Base-by-base conservation (phyloP, 2,888 invertebrate genomes). In the Anorthoa munda region DNA sequence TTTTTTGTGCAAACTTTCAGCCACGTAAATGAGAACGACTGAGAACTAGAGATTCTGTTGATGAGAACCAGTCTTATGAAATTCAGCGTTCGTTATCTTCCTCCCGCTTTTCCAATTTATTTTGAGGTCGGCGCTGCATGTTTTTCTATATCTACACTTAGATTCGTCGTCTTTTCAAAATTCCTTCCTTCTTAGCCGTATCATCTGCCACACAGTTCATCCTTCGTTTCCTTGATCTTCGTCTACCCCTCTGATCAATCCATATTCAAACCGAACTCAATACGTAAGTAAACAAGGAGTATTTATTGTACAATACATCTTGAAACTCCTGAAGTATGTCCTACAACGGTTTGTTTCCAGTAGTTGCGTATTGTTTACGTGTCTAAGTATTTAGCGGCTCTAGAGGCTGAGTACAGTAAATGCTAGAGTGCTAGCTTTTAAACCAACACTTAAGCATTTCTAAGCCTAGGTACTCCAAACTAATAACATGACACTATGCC, bases 261-360 rank as follows among this genome's bases (percentile, higher is more conserved):
- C 39, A 39, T 1, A 9, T 39, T 39, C 5, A 31, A 7, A 31
- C 31, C 3, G 3, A 31, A 45, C 50, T 50, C 12, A 79, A 74
- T 59, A 59, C 4, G 11, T 15, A 17, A 53, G 9, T 4, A 64
- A 2, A 13, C 17, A 2, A 17, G 26, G 9, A 72, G 23, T 51
- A 45, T 0, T 0, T 58, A 46, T 72, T 60, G 64, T 64, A 21
- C 48, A 81, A 73, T 48, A 48, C 46, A 23, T 56, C 66, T 77
- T 64, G 39, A 46, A 72, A 63, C 68, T 68, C 39, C 26, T 64
- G 58, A 69, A 82, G 79, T 59, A 48, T 60, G 46, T 39, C 63
- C 66, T 46, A 21, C n/a, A n/a, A 4, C 7, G 26, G 17, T 68
- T 64, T 66, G 74, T 82, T 78, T 80, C 82, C 79, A 80, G 56